These are phyloP conservation scores for Mesocricetus auratus DNA, from an alignment of 2,113 vertebrate genomes.

Conservation along the genomic window DNA sequence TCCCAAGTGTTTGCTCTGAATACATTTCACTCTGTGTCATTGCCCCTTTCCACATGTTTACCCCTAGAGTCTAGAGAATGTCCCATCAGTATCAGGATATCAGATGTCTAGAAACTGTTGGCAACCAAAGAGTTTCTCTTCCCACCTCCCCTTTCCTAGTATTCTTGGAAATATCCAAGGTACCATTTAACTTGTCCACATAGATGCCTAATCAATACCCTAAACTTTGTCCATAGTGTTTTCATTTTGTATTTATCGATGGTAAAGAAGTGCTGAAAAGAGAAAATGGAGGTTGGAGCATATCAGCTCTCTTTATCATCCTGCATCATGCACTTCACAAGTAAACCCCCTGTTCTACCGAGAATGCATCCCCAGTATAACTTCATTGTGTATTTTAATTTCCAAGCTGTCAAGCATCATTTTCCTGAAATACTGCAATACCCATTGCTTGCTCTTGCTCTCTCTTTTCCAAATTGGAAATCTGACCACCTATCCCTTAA, in stretches of 20 bases:
- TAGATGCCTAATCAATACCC: not conserved
- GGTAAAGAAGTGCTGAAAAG: not conserved
- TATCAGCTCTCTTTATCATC: not conserved
- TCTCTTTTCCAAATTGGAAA: not conserved
- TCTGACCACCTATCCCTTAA: not conserved
- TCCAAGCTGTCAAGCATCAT: not conserved
- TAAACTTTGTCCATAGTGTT: not conserved
- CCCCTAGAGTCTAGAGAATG: not conserved
- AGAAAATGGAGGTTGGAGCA: not conserved
- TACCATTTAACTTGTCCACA: too few relatives aligned
- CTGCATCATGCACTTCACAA: not conserved
- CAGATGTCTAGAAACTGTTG: not conserved
- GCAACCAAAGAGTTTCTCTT: not conserved
- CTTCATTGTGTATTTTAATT: not conserved
- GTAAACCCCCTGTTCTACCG: not conserved
- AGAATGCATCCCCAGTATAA: rapidly evolving
- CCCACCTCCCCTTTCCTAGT: not conserved
- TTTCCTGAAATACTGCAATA: not conserved
- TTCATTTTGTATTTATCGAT: not conserved
- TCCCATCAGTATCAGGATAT: not conserved
- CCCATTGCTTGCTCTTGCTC: not conserved
- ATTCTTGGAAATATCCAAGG: not conserved
- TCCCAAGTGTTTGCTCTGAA: not conserved
- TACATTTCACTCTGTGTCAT: not conserved
- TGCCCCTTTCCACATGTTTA: not conserved